phyloP scores from a whole-genome alignment of 1,140 invertebrate species.

The Drosophila auraria region DNA sequence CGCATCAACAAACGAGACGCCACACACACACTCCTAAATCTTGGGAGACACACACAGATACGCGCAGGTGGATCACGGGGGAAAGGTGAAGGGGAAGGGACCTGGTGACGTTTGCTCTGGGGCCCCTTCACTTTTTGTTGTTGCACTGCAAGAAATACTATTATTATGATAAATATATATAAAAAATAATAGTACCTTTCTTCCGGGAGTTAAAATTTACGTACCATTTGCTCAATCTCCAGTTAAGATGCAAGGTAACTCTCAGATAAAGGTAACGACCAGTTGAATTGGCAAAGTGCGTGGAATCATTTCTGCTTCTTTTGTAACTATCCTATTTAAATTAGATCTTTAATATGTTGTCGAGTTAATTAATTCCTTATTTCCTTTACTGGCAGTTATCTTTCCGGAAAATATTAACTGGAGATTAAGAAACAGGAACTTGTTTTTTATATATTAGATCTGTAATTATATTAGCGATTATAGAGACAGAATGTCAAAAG shows the following conservation, averaged over 20 bases:
- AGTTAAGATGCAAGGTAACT: not conserved
- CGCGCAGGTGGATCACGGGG: constrained; percentile 25
- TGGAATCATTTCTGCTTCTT: not conserved
- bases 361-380: not conserved
- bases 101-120: constrained; percentile 58
- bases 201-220: too few species aligned
- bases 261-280: not conserved
- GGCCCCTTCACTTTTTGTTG: constrained; percentile 79
- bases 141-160: constrained; percentile 12
- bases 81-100: constrained; percentile 43
- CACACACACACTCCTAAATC: constrained; percentile 48
- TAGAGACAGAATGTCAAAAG: not conserved
- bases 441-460: not conserved
- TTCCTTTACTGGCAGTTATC: not conserved
- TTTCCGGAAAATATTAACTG: not conserved
- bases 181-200: not conserved
- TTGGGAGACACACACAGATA: constrained; percentile 42
- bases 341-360: not conserved
- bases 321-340: not conserved
- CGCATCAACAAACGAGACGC: constrained; percentile 60
- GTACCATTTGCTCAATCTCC: not conserved
- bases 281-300: not conserved
- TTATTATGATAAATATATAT: not conserved
- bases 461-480: not conserved
- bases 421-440: not conserved